phyloP scores from a whole-genome alignment of 1,140 invertebrate species.

The Reticulitermes speratus region DNA sequence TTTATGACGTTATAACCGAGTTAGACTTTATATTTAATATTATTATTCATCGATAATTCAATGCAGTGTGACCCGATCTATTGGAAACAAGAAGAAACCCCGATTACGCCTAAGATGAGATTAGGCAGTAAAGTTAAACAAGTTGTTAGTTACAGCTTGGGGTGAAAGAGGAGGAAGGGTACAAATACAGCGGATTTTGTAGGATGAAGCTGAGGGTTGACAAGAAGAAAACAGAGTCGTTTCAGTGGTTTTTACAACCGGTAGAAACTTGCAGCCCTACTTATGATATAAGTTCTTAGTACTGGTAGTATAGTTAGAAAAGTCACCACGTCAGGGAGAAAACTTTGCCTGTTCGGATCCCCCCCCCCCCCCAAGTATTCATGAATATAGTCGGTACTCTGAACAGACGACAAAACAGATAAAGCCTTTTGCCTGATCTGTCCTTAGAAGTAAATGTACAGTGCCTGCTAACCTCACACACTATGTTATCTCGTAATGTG shows the following conservation, averaged over 20 bases:
- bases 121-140: not conserved
- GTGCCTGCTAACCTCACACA: not conserved
- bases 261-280: not conserved
- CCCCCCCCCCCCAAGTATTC: not conserved
- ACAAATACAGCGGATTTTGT: not conserved
- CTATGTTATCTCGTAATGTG: not conserved
- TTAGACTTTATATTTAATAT: too few relatives aligned
- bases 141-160: too few relatives aligned
- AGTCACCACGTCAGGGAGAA: not conserved
- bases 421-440: not conserved
- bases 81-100: too few relatives aligned
- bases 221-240: conserved; percentile 15
- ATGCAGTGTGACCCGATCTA: too few relatives aligned
- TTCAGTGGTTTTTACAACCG: not conserved
- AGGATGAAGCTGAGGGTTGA: not conserved
- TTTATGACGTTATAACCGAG: too few relatives aligned
- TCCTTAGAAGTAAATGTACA: not conserved
- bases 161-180: not conserved
- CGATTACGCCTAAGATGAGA: not conserved
- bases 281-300: not conserved
- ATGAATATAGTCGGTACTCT: not conserved
- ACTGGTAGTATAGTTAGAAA: not conserved
- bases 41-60: too few relatives aligned
- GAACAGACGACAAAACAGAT: not conserved
- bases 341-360: not conserved